These are phyloP conservation scores for Exephanes ischioxanthus DNA, from an alignment of 2,888 invertebrate genomes.

Conservation along the genomic window DNA sequence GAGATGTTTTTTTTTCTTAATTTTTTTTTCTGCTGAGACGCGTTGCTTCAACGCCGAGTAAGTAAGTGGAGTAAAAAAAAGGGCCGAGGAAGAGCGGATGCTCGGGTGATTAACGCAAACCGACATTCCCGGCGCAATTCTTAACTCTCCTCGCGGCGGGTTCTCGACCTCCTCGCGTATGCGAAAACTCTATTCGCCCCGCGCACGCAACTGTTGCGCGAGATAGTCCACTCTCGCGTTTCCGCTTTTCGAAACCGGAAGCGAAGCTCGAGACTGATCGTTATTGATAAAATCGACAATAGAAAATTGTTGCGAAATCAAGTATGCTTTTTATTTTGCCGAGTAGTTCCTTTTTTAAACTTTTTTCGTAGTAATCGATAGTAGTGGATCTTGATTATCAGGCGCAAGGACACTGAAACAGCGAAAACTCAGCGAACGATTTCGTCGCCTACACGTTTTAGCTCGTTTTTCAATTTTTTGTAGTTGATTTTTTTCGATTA, in stretches of 20 bases:
- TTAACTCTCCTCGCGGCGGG: slow-evolving; percentile 48
- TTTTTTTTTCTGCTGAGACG: slow-evolving; percentile 12
- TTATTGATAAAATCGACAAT: not conserved
- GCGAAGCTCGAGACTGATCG: slow-evolving; percentile 8
- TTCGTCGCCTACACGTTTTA: too few relatives aligned
- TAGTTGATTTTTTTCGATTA: too few relatives aligned
- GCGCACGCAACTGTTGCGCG: slow-evolving; percentile 1
- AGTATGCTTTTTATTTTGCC: not conserved
- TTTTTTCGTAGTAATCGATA: not conserved
- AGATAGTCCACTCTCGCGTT: slow-evolving; percentile 11
- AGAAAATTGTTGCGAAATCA: not conserved
- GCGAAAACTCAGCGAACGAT: too few relatives aligned
- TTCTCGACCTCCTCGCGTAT: slow-evolving; percentile 56
- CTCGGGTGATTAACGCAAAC: slow-evolving; percentile 69
- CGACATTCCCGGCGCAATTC: slow-evolving; percentile 58
- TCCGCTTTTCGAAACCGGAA: slow-evolving; percentile 53
- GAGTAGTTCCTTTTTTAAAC: not conserved
- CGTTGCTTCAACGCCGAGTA: slow-evolving; percentile 46
- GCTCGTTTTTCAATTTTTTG: too few relatives aligned
- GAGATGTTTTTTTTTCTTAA: not conserved
- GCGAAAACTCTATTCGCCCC: not conserved
- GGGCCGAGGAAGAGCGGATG: slow-evolving; percentile 62
- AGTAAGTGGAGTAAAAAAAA: slow-evolving; percentile 38
- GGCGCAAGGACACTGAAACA: not conserved
- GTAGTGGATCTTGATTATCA: not conserved